A percentile compares a stretch with the other conserved stretches of the same genome.
These are phyloP conservation scores for Eupithecia vulgata DNA, from an alignment of 2,888 invertebrate species.

Conservation along the genomic window DNA sequence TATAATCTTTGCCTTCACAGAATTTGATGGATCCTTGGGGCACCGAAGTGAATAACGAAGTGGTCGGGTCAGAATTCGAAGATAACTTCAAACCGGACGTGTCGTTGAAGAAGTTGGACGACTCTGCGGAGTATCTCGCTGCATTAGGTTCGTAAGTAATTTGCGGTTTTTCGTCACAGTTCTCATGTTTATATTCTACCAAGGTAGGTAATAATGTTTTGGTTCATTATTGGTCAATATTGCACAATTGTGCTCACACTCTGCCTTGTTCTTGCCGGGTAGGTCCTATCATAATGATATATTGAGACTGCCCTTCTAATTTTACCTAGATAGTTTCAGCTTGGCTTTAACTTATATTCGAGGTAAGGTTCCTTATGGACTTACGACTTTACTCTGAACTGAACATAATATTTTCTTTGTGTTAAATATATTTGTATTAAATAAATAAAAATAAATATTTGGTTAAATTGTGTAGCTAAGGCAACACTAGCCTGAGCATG, in stretches of 20 bases:
- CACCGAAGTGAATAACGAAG: conserved; percentile 59
- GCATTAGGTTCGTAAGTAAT: conserved; percentile 82
- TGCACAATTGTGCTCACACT: conserved; percentile 31
- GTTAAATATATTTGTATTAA: too few relatives aligned
- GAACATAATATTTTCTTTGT: not conserved
- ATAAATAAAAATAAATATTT: too few relatives aligned
- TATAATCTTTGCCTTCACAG: conserved; percentile 48
- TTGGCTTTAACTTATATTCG: not conserved
- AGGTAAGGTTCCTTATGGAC: not conserved
- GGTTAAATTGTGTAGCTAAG: not conserved
- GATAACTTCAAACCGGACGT: conserved; percentile 81
- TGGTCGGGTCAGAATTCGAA: conserved; percentile 76
- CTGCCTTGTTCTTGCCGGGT: conserved; percentile 6
- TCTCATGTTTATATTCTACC: not conserved
- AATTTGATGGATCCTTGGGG: conserved; percentile 83
- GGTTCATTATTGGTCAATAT: conserved; percentile 34
- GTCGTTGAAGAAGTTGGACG: conserved; percentile 76
- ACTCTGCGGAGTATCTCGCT: conserved; percentile 87
- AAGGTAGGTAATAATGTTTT: conserved; percentile 13
- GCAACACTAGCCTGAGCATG: not conserved
- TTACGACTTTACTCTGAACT: not conserved
- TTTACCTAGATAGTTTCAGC: not conserved
- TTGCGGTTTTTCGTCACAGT: conserved; percentile 27
- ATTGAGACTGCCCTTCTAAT: conserved; percentile 20
- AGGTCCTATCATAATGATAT: conserved; percentile 1